These are phyloP conservation scores for Syndactyla subalaris DNA, from an alignment of 2,797 vertebrate species.

Conservation along the genomic window DNA sequence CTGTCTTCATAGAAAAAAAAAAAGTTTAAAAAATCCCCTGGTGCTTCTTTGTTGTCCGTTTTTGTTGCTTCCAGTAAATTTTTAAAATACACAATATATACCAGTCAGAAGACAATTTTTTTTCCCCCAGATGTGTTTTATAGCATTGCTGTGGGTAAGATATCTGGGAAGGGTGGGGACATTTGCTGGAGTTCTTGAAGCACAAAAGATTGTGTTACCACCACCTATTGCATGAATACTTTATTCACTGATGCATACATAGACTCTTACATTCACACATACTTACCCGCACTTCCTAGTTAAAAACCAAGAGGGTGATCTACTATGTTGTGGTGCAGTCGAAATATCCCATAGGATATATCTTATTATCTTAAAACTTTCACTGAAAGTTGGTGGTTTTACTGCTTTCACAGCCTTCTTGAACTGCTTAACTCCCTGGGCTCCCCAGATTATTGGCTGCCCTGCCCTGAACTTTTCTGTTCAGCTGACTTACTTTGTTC, in stretches of 20 bases:
- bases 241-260: not conserved
- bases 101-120: not conserved
- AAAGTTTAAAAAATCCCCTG: too few species aligned
- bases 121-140: not conserved
- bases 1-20: not conserved
- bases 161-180: not conserved
- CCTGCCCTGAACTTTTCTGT: not conserved
- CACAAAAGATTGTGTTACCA: not conserved
- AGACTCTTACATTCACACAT: not conserved
- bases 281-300: not conserved
- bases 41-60: not conserved
- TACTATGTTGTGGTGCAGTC: not conserved
- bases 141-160: not conserved
- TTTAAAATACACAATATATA: not conserved
- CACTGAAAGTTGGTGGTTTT: not conserved
- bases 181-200: not conserved
- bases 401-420: not conserved
- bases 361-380: not conserved
- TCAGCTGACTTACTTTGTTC: not conserved
- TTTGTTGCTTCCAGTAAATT: not conserved
- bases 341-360: not conserved
- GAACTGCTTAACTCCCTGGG: not conserved
- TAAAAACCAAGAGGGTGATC: not conserved
- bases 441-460: not conserved
- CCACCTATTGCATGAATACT: not conserved